A percentile compares a stretch with the other conserved stretches of the same genome.
phyloP scores from a whole-genome alignment of 2,113 vertebrate species.

The Benitochromis conjunctus region DNA sequence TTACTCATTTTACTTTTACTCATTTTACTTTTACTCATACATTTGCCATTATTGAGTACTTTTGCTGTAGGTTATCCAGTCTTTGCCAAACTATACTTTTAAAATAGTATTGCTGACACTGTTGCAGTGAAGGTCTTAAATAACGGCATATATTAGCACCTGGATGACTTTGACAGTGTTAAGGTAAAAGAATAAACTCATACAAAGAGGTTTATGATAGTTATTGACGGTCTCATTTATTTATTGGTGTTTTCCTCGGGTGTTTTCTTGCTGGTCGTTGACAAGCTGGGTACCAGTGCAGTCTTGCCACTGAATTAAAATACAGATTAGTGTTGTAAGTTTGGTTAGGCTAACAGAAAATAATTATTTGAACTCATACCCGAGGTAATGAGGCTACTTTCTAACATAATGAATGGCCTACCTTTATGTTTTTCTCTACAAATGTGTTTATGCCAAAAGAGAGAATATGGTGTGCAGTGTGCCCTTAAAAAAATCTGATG shows the following conservation, averaged over 20 bases:
- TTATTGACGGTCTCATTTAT: neutral
- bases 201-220: neutral
- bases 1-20: too few species aligned
- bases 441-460: neutral
- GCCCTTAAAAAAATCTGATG: neutral
- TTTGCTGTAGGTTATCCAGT: neutral
- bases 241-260: neutral
- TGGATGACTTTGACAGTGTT: neutral
- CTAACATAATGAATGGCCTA: neutral
- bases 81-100: neutral
- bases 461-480: neutral
- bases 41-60: neutral
- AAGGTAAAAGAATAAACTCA: neutral
- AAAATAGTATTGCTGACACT: neutral
- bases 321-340: neutral
- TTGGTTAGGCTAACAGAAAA: neutral
- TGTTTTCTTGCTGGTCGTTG: neutral
- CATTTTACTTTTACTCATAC: too few species aligned
- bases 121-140: neutral
- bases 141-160: neutral
- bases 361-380: neutral
- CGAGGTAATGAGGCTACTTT: neutral
- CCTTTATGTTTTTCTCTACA: neutral
- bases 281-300: neutral
- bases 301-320: neutral